These are phyloP conservation scores for Oenanthe melanoleuca DNA, from an alignment of 2,113 vertebrate genomes.

Conservation along the genomic window DNA sequence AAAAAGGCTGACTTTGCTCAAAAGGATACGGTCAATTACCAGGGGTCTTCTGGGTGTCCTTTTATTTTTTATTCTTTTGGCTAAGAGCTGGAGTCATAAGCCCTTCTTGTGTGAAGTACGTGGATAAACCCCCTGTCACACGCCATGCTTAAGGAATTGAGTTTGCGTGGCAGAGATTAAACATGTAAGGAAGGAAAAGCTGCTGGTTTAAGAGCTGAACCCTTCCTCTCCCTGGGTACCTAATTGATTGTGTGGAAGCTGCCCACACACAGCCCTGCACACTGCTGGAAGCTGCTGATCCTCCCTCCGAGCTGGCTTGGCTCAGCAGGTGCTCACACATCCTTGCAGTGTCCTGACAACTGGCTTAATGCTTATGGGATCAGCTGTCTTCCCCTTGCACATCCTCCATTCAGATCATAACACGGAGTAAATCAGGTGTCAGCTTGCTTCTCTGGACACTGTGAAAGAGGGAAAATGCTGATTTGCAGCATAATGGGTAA, in stretches of 20 bases:
- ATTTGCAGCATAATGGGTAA: background rate
- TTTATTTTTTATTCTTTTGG: background rate
- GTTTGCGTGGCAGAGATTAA: background rate
- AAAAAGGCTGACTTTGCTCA: background rate
- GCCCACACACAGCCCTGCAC: background rate
- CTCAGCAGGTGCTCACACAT: background rate
- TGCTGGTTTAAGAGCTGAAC: background rate
- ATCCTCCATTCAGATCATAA: background rate
- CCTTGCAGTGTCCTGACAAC: background rate
- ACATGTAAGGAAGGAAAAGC: background rate
- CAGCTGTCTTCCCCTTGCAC: background rate
- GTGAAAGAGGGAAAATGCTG: background rate
- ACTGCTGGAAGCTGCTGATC: slow-evolving; percentile 26
- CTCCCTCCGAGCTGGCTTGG: background rate
- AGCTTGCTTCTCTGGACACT: rapidly evolving
- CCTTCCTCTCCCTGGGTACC: background rate
- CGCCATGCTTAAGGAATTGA: rapidly evolving
- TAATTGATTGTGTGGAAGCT: background rate
- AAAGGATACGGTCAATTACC: rapidly evolving
- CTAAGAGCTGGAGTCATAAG: background rate
- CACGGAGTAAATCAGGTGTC: background rate
- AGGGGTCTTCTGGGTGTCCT: background rate
- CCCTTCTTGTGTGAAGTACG: background rate
- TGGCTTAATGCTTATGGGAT: background rate
- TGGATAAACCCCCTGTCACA: background rate